Evolutionary conservation across 2,888 invertebrate species (phyloP).

Genomic region (Glyphotaelius pellucidus): DNA sequence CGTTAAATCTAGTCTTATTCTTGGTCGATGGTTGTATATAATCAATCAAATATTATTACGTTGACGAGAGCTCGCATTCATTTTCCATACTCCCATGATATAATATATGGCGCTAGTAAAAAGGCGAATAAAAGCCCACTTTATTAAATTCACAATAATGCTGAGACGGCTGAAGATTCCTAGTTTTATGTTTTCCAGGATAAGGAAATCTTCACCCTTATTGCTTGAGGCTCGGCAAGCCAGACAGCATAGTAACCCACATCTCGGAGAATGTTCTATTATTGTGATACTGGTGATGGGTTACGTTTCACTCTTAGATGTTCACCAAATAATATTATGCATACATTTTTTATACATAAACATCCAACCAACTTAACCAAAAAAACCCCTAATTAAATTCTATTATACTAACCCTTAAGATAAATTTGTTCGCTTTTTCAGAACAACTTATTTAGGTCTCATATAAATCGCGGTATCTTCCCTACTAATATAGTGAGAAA

Average conservation of each 20-base stretch:
- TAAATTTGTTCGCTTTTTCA: no score
- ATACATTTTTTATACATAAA: no score
- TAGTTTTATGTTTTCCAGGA: constrained; percentile 7
- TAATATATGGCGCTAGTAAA: not conserved
- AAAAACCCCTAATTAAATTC: no score
- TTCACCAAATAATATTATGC: no score
- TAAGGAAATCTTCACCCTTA: not conserved
- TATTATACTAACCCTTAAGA: no score
- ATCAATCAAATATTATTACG: not conserved
- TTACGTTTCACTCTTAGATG: not conserved
- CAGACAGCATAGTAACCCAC: not conserved
- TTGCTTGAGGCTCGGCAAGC: not conserved
- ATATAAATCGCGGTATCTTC: no score
- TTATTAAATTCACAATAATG: constrained; percentile 30
- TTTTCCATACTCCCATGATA: not conserved
- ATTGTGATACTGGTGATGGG: not conserved
- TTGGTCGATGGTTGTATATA: not conserved
- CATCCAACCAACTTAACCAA: no score
- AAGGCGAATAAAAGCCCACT: not conserved
- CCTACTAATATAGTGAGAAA: no score
- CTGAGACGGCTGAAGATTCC: not conserved
- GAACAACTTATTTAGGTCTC: no score
- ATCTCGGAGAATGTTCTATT: not conserved
- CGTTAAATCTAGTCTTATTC: no score
- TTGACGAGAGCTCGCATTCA: not conserved